phyloP scores from a whole-genome alignment of 2,888 invertebrate species.

The Bombylius discolor region DNA sequence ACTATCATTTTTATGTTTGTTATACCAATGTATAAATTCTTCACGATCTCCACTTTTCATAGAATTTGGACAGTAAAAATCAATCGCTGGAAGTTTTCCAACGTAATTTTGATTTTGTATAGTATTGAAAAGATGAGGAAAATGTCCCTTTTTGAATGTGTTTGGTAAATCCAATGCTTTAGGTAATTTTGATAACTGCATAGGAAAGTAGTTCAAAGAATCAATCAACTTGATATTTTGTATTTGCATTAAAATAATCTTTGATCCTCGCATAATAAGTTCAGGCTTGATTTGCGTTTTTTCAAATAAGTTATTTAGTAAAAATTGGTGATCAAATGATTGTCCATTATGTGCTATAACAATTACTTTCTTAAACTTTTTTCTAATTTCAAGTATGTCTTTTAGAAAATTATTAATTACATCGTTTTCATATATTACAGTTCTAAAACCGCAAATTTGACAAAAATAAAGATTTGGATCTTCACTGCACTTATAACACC shows the following conservation, averaged over 20 bases:
- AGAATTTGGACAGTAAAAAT: neutral
- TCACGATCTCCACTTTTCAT: neutral
- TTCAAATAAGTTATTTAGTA: too few relatives aligned
- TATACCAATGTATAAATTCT: neutral
- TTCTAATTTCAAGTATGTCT: too few relatives aligned
- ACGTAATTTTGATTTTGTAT: slow-evolving; percentile 6
- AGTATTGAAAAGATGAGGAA: slow-evolving; percentile 16
- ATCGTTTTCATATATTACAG: too few relatives aligned
- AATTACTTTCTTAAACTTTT: too few relatives aligned
- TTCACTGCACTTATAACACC: too few relatives aligned
- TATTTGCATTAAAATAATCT: neutral
- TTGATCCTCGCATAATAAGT: neutral
- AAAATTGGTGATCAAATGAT: too few relatives aligned
- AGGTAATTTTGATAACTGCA: slow-evolving; percentile 13
- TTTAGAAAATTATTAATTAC: too few relatives aligned
- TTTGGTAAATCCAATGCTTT: slow-evolving; percentile 13
- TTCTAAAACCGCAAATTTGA: too few relatives aligned
- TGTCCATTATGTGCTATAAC: too few relatives aligned
- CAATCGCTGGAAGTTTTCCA: slow-evolving; percentile 1
- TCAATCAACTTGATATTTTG: neutral
- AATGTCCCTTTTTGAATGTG: slow-evolving; percentile 15
- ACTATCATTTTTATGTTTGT: neutral
- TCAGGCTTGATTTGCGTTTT: too few relatives aligned
- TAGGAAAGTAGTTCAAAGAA: slow-evolving; percentile 16
- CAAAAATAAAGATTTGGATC: too few relatives aligned